These are phyloP conservation scores for Eupithecia subfuscata DNA, from an alignment of 2,888 invertebrate species.

Conservation along the genomic window DNA sequence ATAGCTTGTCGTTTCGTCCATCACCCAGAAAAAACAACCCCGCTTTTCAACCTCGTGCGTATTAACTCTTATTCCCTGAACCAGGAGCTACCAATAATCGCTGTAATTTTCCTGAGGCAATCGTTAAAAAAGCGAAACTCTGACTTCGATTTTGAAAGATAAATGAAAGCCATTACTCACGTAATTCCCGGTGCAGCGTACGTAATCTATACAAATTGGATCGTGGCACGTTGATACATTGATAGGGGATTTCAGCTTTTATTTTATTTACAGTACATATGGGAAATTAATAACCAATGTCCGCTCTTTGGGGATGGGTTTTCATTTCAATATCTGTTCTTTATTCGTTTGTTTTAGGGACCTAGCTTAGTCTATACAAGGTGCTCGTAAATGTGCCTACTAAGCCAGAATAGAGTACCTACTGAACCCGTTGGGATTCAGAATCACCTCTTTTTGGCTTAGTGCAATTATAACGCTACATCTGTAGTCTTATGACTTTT, in stretches of 20 bases:
- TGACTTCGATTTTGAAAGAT: slow-evolving; percentile 46
- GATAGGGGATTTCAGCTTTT: slow-evolving; percentile 52
- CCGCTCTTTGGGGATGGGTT: slow-evolving; percentile 29
- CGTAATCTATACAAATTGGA: slow-evolving; percentile 67
- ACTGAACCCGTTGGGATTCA: not conserved
- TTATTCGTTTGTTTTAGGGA: not conserved
- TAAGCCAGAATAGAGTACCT: not conserved
- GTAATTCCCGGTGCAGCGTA: slow-evolving; percentile 56
- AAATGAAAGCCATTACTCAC: slow-evolving; percentile 71
- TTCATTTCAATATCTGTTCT: slow-evolving; percentile 24
- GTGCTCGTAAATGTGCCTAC: not conserved
- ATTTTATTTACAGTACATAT: slow-evolving; percentile 53
- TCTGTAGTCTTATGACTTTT: not conserved
- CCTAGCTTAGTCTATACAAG: not conserved
- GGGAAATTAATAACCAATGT: slow-evolving; percentile 53
- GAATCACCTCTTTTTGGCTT: not conserved
- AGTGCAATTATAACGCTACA: not conserved
- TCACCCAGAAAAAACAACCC: not conserved
- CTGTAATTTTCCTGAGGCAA: not conserved
- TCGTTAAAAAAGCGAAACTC: slow-evolving; percentile 15
- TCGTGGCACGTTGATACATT: slow-evolving; percentile 55
- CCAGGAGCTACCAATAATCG: slow-evolving; percentile 6
- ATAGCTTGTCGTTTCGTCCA: not conserved
- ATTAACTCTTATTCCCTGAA: not conserved
- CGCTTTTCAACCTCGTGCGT: not conserved